Evolutionary conservation across 2,113 vertebrate species (phyloP).

Genomic region (Gambusia affinis): DNA sequence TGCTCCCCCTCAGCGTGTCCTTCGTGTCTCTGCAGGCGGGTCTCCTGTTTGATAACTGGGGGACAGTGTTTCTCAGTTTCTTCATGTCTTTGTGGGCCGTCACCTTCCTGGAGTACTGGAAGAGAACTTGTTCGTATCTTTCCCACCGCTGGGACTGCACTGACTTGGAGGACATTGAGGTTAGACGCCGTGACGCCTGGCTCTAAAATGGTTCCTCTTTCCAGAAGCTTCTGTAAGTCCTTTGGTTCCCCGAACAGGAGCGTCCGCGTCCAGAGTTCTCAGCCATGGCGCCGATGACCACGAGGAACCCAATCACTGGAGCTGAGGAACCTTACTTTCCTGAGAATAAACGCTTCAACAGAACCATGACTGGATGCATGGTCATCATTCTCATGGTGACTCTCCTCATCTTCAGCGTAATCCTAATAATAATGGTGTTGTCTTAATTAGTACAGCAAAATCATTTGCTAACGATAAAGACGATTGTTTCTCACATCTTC

Average conservation of each 20-base stretch:
- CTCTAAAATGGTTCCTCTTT: neutral
- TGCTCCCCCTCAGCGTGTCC: neutral
- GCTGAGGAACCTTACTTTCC: constrained; percentile 84
- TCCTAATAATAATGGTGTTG: too few relatives aligned
- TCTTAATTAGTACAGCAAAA: too few relatives aligned
- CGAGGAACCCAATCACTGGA: constrained; percentile 82
- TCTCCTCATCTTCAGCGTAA: neutral
- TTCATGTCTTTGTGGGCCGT: constrained; percentile 86
- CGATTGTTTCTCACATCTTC: too few relatives aligned
- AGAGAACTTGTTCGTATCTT: constrained; percentile 76
- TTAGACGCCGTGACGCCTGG: neutral
- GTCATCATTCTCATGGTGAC: constrained; percentile 83
- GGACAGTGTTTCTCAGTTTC: constrained; percentile 83
- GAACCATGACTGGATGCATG: constrained; percentile 78
- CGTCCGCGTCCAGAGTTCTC: constrained; percentile 82
- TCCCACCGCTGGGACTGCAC: constrained; percentile 84
- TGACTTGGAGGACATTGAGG: constrained; percentile 82
- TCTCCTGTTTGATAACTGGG: constrained; percentile 83
- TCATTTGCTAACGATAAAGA: too few relatives aligned
- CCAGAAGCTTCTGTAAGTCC: neutral
- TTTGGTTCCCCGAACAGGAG: constrained; percentile 58
- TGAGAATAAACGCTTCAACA: constrained; percentile 58
- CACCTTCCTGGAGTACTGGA: constrained; percentile 86
- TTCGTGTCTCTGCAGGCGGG: constrained; percentile 65
- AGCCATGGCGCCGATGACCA: constrained; percentile 79